phyloP scores from a whole-genome alignment of 2,113 vertebrate species.

The Theropithecus gelada region DNA sequence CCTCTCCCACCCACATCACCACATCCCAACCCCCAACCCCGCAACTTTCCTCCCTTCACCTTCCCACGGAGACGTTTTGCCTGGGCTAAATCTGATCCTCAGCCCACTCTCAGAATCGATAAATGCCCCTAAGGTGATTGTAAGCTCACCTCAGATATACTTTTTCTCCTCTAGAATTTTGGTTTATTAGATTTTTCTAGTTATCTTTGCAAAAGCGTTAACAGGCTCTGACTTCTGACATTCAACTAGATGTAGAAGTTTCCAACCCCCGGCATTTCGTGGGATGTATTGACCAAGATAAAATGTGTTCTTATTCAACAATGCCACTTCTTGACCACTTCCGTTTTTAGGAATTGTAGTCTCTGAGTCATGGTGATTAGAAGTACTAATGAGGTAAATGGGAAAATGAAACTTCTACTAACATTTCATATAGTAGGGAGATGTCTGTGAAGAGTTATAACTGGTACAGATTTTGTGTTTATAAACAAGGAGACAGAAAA shows the following conservation, averaged over 20 bases:
- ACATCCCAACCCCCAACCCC: rapidly evolving
- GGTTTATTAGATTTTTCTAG: constrained; percentile 17
- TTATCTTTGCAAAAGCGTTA: not conserved
- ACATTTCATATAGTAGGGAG: not conserved
- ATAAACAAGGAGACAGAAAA: constrained; percentile 24
- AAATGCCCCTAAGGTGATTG: not conserved
- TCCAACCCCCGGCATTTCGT: not conserved
- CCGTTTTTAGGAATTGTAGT: not conserved
- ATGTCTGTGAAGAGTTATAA: not conserved
- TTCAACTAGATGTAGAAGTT: not conserved
- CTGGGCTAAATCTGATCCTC: not conserved
- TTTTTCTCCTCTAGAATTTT: not conserved
- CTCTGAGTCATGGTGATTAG: not conserved
- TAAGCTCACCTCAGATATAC: not conserved
- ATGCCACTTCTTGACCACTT: not conserved
- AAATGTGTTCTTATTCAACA: constrained; percentile 3
- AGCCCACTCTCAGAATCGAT: not conserved
- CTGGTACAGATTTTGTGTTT: constrained; percentile 15
- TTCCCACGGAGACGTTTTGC: not conserved
- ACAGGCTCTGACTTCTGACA: not conserved
- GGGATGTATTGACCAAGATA: not conserved
- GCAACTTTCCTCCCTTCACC: too few relatives aligned
- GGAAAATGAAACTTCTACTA: not conserved
- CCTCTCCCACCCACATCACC: not conserved
- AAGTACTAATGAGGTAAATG: not conserved